Evolutionary conservation across 2,888 invertebrate genomes (phyloP), one percentile per base, ranked within the genome.

Genomic region (Dione vanillae): DNA sequence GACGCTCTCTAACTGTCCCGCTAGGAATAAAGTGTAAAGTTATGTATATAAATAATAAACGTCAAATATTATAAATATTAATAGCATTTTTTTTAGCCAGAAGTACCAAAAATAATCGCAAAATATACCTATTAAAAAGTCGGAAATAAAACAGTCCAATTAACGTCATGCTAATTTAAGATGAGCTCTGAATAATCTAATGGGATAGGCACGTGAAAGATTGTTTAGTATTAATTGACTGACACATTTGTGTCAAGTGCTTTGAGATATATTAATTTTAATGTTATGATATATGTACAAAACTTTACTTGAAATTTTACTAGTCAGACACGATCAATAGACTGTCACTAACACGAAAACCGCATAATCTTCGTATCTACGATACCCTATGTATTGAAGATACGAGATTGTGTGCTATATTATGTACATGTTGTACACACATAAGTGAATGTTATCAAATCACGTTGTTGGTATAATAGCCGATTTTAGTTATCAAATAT

Each of bases 61-160:
- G n/a, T n/a, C n/a, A n/a, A n/a, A n/a, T n/a, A n/a, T n/a, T n/a
- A n/a, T n/a, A n/a, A n/a, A n/a, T n/a, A n/a, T n/a, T n/a, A n/a
- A n/a, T n/a, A n/a, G 27, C 5, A 27, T 27, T 27, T 27, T 45
- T n/a, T 47, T 47, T 47, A 16, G 0, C 47, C 10, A 27, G 8
- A 54, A 37, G 16, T 40, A 40, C 37, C 56, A 7, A 40, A 11
- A 11, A 40, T 56, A 11, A 40, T 40, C 1, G 35, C 5, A 54
- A 54, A 35, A 37, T 37, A 56, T 16, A 40, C 7, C 11, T 40
- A 56, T 16, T 56, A 11, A 40, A 11, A 40, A 40, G 37, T 16
- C 7, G 37, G 56, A 56, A 56, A 56, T 56, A 56, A 56, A 56
- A 56, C 56, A 56, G 56, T 40, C 56, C 56, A 37, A 37, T 40